Percentiles rank a stretch among this genome's conserved stretches.
These are phyloP conservation scores for Papilio machaon DNA, from an alignment of 1,140 invertebrate genomes.

Conservation along the genomic window DNA sequence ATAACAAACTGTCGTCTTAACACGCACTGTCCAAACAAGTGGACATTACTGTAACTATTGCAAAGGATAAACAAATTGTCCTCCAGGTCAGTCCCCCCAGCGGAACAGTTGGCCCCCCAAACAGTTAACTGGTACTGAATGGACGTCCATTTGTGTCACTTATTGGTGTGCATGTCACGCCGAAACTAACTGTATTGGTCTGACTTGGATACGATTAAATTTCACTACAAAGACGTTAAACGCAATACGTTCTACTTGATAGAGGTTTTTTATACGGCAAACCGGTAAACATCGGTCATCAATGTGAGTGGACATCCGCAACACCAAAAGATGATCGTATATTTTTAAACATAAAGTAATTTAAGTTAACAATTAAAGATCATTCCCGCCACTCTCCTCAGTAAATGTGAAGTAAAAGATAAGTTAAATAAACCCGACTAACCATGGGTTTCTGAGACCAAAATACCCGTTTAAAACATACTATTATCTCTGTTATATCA, in stretches of 20 bases:
- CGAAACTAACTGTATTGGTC: constrained; percentile 12
- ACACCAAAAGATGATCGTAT: no score
- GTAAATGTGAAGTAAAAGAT: no score
- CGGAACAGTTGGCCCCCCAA: constrained; percentile 30
- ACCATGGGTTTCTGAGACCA: no score
- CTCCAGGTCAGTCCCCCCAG: constrained; percentile 10
- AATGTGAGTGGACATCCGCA: no score
- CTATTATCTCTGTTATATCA: no score
- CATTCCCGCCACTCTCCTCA: no score
- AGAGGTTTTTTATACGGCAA: no score
- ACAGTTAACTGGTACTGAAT: constrained; percentile 50
- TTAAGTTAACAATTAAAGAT: no score
- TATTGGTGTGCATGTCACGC: constrained; percentile 52
- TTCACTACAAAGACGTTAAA: neutral
- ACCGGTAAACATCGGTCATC: no score
- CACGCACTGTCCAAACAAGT: constrained; percentile 30
- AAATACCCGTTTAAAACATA: no score
- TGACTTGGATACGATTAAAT: neutral
- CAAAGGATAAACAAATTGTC: constrained; percentile 28
- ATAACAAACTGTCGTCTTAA: neutral
- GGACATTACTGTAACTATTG: neutral
- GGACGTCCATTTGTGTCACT: constrained; percentile 40
- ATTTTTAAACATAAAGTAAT: no score
- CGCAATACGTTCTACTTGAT: neutral
- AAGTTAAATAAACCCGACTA: no score